Conservation (phyloP, 2,113 vertebrate species). For the Hippocampus guttulatus region DNA sequence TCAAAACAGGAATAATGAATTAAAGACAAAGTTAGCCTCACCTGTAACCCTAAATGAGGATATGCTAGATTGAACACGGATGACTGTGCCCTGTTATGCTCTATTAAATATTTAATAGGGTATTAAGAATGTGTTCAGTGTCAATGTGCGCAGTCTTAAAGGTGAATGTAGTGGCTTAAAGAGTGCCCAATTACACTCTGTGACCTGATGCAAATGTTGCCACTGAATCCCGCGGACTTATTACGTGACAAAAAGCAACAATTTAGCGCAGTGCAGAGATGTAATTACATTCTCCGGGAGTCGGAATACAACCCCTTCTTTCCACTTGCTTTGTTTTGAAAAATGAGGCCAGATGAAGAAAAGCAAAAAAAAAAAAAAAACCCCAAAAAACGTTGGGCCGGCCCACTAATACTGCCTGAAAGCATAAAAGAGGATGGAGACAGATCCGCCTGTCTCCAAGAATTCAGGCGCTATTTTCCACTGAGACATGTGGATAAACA, state of each 20-base stretch:
- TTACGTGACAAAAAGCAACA: constrained; percentile 7
- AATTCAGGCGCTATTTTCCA: constrained; percentile 52
- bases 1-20: too few relatives aligned
- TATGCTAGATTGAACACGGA: not conserved
- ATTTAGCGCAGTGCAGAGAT: constrained; percentile 10
- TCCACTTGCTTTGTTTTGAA: not conserved
- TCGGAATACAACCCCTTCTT: constrained; percentile 26
- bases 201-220: constrained; percentile 12
- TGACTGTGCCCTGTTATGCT: not conserved
- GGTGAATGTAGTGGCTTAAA: constrained; percentile 25
- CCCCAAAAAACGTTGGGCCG: constrained; percentile 5
- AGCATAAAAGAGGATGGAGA: constrained; percentile 50
- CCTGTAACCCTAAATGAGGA: too few relatives aligned
- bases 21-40: too few relatives aligned
- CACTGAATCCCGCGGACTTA: constrained; percentile 24
- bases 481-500: constrained; percentile 38
- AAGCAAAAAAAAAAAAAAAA: not conserved
- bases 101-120: not conserved
- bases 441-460: constrained; percentile 21
- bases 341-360: constrained; percentile 20
- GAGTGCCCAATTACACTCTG: constrained; percentile 17
- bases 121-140: not conserved
- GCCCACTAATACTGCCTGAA: constrained; percentile 36
- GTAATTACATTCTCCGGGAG: constrained; percentile 18
- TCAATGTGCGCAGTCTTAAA: constrained; percentile 3